Conservation (phyloP, 2,797 vertebrate species). For the Sarcoramphus papa region DNA sequence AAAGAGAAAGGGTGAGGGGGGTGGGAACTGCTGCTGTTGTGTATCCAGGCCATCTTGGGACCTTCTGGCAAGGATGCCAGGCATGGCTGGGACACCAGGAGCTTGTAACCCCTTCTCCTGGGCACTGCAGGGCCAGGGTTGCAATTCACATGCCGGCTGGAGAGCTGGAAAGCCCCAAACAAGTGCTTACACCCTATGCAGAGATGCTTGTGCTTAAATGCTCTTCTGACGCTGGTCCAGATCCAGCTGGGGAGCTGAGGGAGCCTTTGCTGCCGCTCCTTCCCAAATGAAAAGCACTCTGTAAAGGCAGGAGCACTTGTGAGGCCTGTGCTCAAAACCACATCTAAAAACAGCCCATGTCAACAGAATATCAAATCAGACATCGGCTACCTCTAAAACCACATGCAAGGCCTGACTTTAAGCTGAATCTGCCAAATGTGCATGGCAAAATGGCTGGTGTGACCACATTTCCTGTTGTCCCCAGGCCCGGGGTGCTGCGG, state of each 20-base stretch:
- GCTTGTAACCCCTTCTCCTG: background rate
- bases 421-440: background rate
- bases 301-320: background rate
- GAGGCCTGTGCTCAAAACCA: background rate
- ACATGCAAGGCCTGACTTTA: background rate
- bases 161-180: background rate
- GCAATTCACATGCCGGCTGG: background rate
- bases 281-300: background rate
- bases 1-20: rapidly evolving
- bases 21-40: background rate
- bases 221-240: background rate
- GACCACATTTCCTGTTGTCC: background rate
- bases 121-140: background rate
- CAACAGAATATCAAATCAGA: constrained; percentile 12
- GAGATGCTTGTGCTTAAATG: background rate
- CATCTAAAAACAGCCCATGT: background rate
- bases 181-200: background rate
- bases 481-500: rapidly evolving
- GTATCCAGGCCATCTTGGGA: background rate
- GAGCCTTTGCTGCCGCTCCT: background rate
- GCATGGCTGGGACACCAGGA: background rate
- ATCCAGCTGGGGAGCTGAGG: background rate
- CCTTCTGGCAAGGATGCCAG: background rate
- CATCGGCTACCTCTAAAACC: background rate
- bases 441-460: background rate